Evolutionary conservation across 2,113 vertebrate species (phyloP).

Genomic region (Morone chrysops): DNA sequence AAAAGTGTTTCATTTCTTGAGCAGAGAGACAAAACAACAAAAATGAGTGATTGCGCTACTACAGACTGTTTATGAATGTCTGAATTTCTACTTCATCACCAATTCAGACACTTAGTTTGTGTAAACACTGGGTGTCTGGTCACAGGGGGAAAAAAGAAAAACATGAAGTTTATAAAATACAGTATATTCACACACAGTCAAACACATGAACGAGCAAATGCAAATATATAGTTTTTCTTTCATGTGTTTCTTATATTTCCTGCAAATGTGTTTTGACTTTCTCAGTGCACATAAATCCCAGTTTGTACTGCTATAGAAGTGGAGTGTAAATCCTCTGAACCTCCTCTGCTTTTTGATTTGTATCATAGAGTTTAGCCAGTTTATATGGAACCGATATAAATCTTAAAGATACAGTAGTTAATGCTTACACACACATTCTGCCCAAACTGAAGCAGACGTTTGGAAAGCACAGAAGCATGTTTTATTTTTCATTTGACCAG

Average conservation of each 20-base stretch:
- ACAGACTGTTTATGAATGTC: too few species aligned
- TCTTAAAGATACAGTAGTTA: background rate
- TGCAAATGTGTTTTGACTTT: background rate
- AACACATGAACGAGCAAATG: background rate
- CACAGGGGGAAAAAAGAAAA: background rate
- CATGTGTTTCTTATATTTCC: background rate
- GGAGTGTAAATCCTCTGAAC: background rate
- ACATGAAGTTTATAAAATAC: background rate
- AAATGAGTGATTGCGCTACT: too few species aligned
- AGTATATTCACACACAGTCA: background rate
- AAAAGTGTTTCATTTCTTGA: background rate
- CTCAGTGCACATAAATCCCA: background rate
- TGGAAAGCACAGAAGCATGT: slow-evolving; percentile 33
- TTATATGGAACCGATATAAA: slow-evolving; percentile 22
- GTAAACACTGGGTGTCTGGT: background rate
- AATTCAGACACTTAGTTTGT: too few species aligned
- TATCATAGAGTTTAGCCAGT: background rate
- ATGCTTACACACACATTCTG: background rate
- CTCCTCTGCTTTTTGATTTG: background rate
- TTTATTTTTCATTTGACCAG: slow-evolving; percentile 32
- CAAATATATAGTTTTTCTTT: background rate
- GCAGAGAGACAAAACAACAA: background rate
- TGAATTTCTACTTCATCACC: too few species aligned
- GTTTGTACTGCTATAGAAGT: background rate
- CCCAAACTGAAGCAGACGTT: slow-evolving; percentile 5